Evolutionary conservation across 2,797 vertebrate species (phyloP).

Genomic region (Toxotes lorentzi): DNA sequence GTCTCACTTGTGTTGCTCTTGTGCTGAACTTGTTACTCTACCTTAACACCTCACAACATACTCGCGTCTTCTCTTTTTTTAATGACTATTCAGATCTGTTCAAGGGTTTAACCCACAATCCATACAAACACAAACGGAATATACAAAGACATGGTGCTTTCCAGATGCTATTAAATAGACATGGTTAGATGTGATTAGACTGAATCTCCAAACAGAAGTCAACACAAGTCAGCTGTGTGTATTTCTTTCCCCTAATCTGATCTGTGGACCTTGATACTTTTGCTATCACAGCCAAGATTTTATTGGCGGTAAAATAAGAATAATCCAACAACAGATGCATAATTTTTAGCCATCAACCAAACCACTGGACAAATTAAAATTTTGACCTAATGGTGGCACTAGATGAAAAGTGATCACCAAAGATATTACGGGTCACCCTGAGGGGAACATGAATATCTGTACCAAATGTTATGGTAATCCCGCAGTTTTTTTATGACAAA

Average conservation of each 20-base stretch:
- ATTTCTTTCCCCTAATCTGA: not conserved
- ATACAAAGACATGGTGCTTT: not conserved
- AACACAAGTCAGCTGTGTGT: not conserved
- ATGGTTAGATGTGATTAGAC: not conserved
- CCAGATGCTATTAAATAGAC: not conserved
- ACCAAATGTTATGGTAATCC: too few relatives aligned
- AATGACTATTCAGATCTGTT: not conserved
- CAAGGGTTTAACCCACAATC: not conserved
- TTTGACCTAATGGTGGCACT: too few relatives aligned
- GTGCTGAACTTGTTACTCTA: not conserved
- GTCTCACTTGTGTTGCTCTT: not conserved
- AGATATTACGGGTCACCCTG: too few relatives aligned
- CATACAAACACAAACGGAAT: not conserved
- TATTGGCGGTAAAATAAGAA: not conserved
- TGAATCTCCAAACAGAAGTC: not conserved
- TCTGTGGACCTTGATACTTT: not conserved
- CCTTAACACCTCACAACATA: not conserved
- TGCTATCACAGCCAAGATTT: not conserved
- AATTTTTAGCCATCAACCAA: too few relatives aligned
- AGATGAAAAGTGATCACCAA: too few relatives aligned
- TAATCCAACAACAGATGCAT: not conserved
- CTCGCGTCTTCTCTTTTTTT: not conserved
- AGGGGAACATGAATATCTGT: too few relatives aligned
- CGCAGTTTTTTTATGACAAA: too few relatives aligned
- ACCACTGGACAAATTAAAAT: too few relatives aligned